These are phyloP conservation scores for Enhydra lutris DNA, from an alignment of 2,113 vertebrate species.

Conservation along the genomic window DNA sequence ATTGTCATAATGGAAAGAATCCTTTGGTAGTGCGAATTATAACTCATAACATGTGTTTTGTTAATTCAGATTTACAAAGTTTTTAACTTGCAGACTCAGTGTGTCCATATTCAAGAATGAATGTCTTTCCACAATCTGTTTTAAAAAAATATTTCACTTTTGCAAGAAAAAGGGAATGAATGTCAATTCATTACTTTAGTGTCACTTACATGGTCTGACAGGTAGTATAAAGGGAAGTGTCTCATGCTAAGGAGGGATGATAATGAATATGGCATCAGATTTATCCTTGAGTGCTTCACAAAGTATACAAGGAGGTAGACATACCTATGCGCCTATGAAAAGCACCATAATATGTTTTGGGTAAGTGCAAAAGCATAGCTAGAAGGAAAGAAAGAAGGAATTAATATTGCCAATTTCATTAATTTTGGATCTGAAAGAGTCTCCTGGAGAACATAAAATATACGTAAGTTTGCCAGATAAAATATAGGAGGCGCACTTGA, in stretches of 20 bases:
- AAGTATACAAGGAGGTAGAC: background rate
- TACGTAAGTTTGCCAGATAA: background rate
- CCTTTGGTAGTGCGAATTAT: background rate
- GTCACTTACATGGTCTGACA: background rate
- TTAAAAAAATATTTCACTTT: background rate
- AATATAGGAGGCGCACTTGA: background rate
- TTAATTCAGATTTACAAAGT: background rate
- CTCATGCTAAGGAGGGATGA: background rate
- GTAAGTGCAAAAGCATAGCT: background rate
- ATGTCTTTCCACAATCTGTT: background rate
- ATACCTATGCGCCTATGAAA: background rate
- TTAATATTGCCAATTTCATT: background rate
- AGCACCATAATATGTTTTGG: background rate
- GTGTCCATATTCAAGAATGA: background rate
- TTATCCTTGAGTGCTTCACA: background rate
- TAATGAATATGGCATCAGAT: background rate
- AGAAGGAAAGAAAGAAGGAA: background rate
- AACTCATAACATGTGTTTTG: background rate
- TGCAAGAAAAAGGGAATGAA: background rate
- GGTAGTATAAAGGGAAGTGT: background rate
- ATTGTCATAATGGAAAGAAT: background rate
- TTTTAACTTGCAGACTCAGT: background rate
- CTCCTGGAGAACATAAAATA: background rate
- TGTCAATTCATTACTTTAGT: background rate
- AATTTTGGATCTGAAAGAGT: background rate